These are phyloP conservation scores for Sinocyclocheilus grahami DNA, from an alignment of 2,113 vertebrate species.

Conservation along the genomic window DNA sequence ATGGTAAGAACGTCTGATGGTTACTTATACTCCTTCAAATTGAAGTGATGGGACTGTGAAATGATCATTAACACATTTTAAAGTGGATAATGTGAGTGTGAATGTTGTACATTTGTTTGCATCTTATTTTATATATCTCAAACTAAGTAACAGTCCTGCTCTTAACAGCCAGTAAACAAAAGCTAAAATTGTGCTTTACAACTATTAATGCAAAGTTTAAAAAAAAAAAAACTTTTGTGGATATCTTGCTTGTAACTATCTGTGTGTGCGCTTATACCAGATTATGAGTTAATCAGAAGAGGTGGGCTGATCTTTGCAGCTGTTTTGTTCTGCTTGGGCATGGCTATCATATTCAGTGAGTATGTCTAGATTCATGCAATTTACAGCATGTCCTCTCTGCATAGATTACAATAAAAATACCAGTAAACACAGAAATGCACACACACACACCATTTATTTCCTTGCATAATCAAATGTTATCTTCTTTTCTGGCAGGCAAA, in stretches of 20 bases:
- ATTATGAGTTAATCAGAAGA: constrained; percentile 80
- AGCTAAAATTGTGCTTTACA: background rate
- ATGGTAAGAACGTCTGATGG: constrained; percentile 44
- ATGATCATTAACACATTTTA: background rate
- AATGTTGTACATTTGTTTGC: background rate
- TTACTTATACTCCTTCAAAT: background rate
- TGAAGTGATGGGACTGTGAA: background rate
- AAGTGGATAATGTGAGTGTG: background rate
- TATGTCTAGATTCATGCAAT: constrained; percentile 40
- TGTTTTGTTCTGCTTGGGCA: constrained; percentile 79
- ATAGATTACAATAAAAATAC: background rate
- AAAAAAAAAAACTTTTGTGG: background rate
- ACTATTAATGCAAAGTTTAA: background rate
- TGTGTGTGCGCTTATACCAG: constrained; percentile 57
- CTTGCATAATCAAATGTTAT: background rate
- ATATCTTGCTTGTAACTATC: background rate
- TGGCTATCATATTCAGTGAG: constrained; percentile 84
- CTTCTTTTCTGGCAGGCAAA: constrained; percentile 73
- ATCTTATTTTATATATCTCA: background rate
- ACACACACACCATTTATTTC: background rate
- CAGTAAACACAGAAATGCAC: background rate
- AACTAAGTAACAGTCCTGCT: background rate
- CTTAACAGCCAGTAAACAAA: background rate
- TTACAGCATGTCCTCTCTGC: background rate
- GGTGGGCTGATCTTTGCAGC: constrained; percentile 85